Evolutionary conservation across 2,113 vertebrate species (phyloP), one percentile per base, ranked within the genome.

Genomic region (Bos javanicus): DNA sequence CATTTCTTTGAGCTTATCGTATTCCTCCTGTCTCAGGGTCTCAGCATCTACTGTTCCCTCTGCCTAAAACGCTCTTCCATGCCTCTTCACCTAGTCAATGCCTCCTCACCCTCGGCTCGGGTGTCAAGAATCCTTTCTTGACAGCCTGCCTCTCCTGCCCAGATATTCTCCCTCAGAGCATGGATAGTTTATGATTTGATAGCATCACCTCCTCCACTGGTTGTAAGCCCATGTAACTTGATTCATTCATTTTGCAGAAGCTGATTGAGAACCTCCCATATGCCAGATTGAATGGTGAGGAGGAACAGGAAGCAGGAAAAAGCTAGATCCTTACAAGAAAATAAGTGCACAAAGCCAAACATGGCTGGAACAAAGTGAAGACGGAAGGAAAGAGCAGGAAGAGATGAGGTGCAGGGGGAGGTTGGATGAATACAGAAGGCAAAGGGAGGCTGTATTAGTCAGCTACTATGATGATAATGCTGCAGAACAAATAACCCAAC

Each of bases 141-240:
- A n/a, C n/a, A n/a, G 76, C 64, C 84, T 7, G 50, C 4, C 0
- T 25, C 48, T 39, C 9, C n/a, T 50, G 14, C 9, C 50, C 33
- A 26, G 5, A 39, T 0, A 1, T 7, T 23, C 36, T n/a, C 39
- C 52, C 25, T 21, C 4, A 1, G 1, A 17, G 16, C 26, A 6
- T 3, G 21, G 5, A 9, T 36, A 3, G 3, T 28, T 21, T 85
- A 43, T 12, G 56, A 30, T 12, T 64, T 56, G 30, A 23, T 10
- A 17, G 48, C 33, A 30, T 52, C 57, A 0, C 36, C 9, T 46
- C 78, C 48, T 54, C 14, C 43, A 7, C 21, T 23, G 23, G 36
- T 9, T 3, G 23, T 43, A 67, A 71, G 23, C 28, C 50, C 50
- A 15, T 25, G 71, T 56, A 4, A 25, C 9, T 39, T 26, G 36